Conservation (phyloP, 2,113 vertebrate genomes). For the Cyphomyrus plagiostoma region DNA sequence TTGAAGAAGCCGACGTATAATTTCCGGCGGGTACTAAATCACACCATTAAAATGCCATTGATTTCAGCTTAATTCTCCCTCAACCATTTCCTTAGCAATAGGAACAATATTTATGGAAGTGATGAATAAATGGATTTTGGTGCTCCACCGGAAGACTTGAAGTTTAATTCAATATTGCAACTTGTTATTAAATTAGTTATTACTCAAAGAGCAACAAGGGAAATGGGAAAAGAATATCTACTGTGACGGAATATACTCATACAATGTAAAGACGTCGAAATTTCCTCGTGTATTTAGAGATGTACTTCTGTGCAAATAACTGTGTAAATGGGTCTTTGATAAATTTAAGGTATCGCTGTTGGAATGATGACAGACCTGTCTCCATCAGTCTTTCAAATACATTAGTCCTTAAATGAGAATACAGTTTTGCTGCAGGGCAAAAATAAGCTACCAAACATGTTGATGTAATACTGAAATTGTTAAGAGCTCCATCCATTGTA, state of each 20-base stretch:
- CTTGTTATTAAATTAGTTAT: constrained; percentile 30
- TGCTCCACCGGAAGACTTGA: constrained; percentile 15
- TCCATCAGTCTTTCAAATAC: neutral
- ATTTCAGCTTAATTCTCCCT: constrained; percentile 30
- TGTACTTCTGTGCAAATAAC: neutral
- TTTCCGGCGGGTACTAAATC: constrained; percentile 26
- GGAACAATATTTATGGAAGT: neutral
- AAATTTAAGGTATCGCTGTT: neutral
- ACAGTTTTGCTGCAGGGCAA: neutral
- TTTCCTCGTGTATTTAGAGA: neutral
- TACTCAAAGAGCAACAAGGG: constrained; percentile 15
- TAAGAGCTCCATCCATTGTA: neutral
- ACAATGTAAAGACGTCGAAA: neutral
- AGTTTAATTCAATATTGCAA: constrained; percentile 22
- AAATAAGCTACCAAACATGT: neutral
- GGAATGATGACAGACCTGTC: neutral
- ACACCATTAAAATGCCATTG: constrained; percentile 27
- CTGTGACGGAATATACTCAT: neutral
- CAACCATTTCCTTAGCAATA: constrained; percentile 22
- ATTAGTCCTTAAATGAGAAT: neutral
- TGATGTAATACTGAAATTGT: neutral
- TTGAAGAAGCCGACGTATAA: constrained; percentile 24
- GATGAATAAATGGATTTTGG: constrained; percentile 26
- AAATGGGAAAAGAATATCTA: constrained; percentile 5
- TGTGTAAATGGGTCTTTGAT: neutral